phyloP scores from a whole-genome alignment of 2,113 vertebrate genomes.

The Triplophysa rosa region DNA sequence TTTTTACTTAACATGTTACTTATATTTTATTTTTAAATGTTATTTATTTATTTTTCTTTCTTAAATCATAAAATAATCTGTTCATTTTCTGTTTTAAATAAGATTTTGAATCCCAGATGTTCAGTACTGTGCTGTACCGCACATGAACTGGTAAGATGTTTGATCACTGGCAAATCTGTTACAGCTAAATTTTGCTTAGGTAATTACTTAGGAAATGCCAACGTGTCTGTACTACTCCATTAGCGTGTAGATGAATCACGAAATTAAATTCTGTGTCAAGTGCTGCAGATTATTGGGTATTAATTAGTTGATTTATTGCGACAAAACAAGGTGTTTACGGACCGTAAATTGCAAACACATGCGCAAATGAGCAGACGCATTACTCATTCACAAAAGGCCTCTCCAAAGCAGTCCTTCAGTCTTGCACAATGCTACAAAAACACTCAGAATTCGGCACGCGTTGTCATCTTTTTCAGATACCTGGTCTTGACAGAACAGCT shows the following conservation, averaged over 20 bases:
- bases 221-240: neutral
- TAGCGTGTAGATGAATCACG: neutral
- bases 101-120: too few species aligned
- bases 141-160: neutral
- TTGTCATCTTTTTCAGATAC: conserved; percentile 23
- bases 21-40: too few species aligned
- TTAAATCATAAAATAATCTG: too few species aligned
- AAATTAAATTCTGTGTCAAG: neutral
- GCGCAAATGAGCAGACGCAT: conserved; percentile 21
- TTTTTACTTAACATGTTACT: too few species aligned
- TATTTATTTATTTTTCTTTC: too few species aligned
- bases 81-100: too few species aligned
- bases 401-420: conserved; percentile 17
- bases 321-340: neutral
- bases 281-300: neutral
- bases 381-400: conserved; percentile 10
- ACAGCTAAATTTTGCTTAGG: neutral
- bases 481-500: conserved; percentile 15
- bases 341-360: conserved; percentile 5
- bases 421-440: conserved; percentile 6
- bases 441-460: conserved; percentile 17
- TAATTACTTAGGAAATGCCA: neutral
- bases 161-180: neutral
- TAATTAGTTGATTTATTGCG: conserved; percentile 4
- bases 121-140: too few species aligned